Conservation (phyloP, 1,140 invertebrate genomes). For the Brachystomella parvula region DNA sequence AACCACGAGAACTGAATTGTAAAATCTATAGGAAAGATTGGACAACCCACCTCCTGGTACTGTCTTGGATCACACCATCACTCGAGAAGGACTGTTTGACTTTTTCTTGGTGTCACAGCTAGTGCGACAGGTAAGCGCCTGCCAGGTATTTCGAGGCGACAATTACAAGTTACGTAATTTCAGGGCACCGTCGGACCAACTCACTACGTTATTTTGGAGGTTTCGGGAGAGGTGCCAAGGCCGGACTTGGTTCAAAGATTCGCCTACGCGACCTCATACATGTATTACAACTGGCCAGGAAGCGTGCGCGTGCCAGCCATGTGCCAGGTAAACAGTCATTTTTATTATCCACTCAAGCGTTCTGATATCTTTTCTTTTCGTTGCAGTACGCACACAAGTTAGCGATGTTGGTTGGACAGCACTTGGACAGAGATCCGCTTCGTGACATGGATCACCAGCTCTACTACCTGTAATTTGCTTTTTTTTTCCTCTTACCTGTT, state of each 20-base stretch:
- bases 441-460: not conserved
- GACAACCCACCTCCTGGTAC: constrained; percentile 77
- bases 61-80: constrained; percentile 71
- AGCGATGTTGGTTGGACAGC: constrained; percentile 62
- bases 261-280: constrained; percentile 78
- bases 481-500: too few relatives aligned
- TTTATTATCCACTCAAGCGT: not conserved
- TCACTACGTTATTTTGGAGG: constrained; percentile 77
- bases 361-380: too few relatives aligned
- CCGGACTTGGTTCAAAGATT: constrained; percentile 75
- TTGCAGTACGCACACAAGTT: constrained; percentile 74
- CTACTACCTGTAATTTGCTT: constrained; percentile 13
- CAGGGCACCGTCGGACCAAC: constrained; percentile 64
- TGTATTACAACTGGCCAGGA: constrained; percentile 94
- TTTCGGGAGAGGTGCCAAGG: constrained; percentile 57
- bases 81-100: constrained; percentile 67
- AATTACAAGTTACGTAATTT: not conserved
- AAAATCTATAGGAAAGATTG: constrained; percentile 39
- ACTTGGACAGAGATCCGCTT: not conserved
- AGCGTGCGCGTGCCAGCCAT: constrained; percentile 84
- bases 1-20: too few relatives aligned
- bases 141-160: not conserved
- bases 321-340: constrained; percentile 60
- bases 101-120: constrained; percentile 83
- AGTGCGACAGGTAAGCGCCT: constrained; percentile 50